These are phyloP conservation scores for Pterostichus niger DNA, from an alignment of 2,888 invertebrate genomes.

Conservation along the genomic window DNA sequence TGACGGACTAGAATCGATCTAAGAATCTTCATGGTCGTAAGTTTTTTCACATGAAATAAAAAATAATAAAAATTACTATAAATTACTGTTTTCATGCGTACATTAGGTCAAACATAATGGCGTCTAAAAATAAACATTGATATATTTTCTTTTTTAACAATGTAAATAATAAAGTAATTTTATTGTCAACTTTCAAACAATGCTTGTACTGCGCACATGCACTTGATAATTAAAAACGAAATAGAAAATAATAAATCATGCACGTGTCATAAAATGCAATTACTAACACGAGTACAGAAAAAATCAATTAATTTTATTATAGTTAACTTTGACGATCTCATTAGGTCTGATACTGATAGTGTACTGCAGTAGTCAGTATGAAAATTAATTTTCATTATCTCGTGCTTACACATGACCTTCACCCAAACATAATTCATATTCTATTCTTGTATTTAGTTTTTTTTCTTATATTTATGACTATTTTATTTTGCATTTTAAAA, in stretches of 20 bases:
- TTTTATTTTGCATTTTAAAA: no score
- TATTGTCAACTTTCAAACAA: neutral
- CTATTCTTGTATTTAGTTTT: neutral
- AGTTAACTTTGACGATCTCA: conserved; percentile 12
- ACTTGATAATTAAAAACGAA: conserved; percentile 3
- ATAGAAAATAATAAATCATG: conserved; percentile 11
- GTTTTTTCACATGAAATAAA: no score
- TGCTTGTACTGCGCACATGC: neutral
- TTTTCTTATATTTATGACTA: neutral
- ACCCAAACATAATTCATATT: neutral
- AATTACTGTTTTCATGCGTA: no score
- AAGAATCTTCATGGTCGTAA: no score
- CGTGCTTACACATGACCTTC: neutral
- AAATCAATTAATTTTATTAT: conserved; percentile 10
- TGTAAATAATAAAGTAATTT: neutral
- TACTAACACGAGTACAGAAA: neutral
- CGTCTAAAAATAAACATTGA: neutral
- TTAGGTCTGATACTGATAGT: neutral
- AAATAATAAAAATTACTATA: no score
- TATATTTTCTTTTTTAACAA: neutral
- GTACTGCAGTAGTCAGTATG: neutral
- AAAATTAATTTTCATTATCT: conserved; percentile 9
- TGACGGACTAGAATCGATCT: no score
- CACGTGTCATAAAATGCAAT: conserved; percentile 25
- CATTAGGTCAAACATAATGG: no score